Conservation (phyloP, 2,797 vertebrate species). For the Cyclura pinguis region DNA sequence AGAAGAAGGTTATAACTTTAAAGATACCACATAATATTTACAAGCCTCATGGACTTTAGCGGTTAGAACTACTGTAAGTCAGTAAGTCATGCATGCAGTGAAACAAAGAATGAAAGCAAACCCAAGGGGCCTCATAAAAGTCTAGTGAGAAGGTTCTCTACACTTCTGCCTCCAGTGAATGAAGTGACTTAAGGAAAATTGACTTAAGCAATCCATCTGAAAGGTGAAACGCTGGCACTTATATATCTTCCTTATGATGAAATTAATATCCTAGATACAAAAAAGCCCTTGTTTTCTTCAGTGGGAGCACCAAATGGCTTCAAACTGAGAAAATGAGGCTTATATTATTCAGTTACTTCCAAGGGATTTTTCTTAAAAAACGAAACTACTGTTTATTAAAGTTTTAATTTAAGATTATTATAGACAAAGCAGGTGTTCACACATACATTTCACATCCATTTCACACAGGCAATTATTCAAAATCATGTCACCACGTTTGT, state of each 20-base stretch:
- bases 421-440: background rate
- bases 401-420: background rate
- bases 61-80: constrained; percentile 12
- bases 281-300: background rate
- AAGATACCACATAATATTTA: rapidly evolving
- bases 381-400: background rate
- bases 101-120: constrained; percentile 25
- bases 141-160: background rate
- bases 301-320: background rate
- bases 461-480: background rate
- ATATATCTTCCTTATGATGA: constrained; percentile 18
- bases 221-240: background rate
- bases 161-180: background rate
- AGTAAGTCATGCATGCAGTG: background rate
- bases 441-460: no score
- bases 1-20: background rate
- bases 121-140: background rate
- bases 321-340: background rate
- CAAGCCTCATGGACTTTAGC: background rate
- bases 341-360: background rate
- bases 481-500: background rate
- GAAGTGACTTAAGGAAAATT: background rate
- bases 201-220: constrained; percentile 15
- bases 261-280: constrained; percentile 12
- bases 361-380: background rate